phyloP scores from a whole-genome alignment of 2,888 invertebrate species.

The Cerastoderma edule region DNA sequence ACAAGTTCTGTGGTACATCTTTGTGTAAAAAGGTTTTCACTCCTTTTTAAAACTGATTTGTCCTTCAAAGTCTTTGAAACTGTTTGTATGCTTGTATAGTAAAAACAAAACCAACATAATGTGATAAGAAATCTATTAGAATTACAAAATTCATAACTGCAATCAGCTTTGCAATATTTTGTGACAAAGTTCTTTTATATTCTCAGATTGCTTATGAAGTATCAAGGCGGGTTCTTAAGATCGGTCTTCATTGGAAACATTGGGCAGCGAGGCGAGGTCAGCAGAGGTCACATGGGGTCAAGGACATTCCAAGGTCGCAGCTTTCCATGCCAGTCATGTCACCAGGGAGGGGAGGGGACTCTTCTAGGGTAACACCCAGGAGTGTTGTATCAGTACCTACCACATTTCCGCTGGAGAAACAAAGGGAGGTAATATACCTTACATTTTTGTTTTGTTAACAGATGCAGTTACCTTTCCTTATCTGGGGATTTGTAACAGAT shows the following conservation, averaged over 20 bases:
- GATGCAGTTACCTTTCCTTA: no score
- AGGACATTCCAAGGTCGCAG: conserved; percentile 10
- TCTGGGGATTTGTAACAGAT: no score
- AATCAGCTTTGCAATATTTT: no score
- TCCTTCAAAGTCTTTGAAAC: no score
- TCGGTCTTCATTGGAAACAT: conserved; percentile 77
- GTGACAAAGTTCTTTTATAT: conserved; percentile 4
- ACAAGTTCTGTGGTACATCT: no score
- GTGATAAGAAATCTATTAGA: no score
- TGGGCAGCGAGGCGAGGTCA: conserved; percentile 54
- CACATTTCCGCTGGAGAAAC: not conserved
- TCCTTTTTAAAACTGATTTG: no score
- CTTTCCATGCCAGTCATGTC: conserved; percentile 12
- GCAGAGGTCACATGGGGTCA: not conserved
- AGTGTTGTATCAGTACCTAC: conserved; percentile 27
- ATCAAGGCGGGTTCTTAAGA: conserved; percentile 70
- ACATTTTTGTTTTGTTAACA: no score
- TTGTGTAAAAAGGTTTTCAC: no score
- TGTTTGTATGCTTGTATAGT: no score
- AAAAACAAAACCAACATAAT: no score
- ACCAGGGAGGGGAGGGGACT: conserved; percentile 28
- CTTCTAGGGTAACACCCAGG: conserved; percentile 37
- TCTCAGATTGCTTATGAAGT: conserved; percentile 70
- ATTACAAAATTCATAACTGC: no score
- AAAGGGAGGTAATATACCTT: conserved; percentile 34